Conservation (phyloP, 2,888 invertebrate species). For the Coleophora flavipennella region DNA sequence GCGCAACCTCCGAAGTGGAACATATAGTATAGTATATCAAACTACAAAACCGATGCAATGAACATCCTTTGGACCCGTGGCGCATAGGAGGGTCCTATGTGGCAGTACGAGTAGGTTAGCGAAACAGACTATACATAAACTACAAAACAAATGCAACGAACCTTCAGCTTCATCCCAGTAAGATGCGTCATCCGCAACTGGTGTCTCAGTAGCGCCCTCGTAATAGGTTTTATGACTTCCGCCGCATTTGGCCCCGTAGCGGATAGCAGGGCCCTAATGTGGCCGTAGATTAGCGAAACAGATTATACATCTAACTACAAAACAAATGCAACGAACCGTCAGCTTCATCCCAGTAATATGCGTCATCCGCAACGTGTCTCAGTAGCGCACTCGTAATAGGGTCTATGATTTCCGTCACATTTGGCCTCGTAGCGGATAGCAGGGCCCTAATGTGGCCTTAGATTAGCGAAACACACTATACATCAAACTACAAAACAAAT, state of each 20-base stretch:
- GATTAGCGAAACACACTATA: conserved; percentile 75
- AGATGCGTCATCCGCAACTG: conserved; percentile 35
- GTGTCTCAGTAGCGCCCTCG: conserved; percentile 49
- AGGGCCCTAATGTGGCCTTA: conserved; percentile 76
- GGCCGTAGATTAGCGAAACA: conserved; percentile 82
- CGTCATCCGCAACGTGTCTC: conserved; percentile 39
- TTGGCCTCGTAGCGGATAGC: conserved; percentile 45
- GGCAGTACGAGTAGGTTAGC: conserved; percentile 81
- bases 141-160: too few relatives aligned
- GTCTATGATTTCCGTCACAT: conserved; percentile 44
- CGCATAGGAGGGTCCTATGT: conserved; percentile 60
- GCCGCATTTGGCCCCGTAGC: conserved; percentile 45
- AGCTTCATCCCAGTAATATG: conserved; percentile 37
- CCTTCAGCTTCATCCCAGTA: conserved; percentile 46
- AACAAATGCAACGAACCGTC: conserved; percentile 40
- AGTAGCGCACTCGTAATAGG: conserved; percentile 48
- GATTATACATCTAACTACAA: too few relatives aligned
- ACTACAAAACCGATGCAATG: too few relatives aligned
- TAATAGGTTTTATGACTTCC: conserved; percentile 46
- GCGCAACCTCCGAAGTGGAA: too few relatives aligned
- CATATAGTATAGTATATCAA: too few relatives aligned
- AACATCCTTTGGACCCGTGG: conserved; percentile 50
- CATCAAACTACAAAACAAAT: too few relatives aligned
- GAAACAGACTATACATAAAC: conserved; percentile 37
- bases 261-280: conserved; percentile 59